phyloP scores from a whole-genome alignment of 2,888 invertebrate genomes.

The Phengaris alcon region DNA sequence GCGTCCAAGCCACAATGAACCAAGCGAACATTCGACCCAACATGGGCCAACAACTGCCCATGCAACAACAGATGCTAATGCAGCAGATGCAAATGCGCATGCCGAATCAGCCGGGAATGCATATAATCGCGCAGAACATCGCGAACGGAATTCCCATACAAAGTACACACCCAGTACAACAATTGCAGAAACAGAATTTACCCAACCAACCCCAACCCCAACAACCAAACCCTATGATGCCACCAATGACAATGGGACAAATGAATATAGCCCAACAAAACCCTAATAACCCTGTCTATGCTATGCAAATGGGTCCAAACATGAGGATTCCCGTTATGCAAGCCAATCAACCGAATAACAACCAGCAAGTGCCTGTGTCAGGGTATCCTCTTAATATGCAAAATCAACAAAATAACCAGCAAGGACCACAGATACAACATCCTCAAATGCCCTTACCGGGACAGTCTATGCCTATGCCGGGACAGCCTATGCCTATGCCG shows the following conservation, averaged over 20 bases:
- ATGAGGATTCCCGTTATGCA: conserved; percentile 68
- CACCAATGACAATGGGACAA: conserved; percentile 56
- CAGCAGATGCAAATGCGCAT: conserved; percentile 71
- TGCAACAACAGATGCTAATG: conserved; percentile 63
- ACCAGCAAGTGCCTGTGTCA: conserved; percentile 55
- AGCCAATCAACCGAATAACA: conserved; percentile 52
- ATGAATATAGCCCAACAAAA: conserved; percentile 54
- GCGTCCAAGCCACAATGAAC: conserved; percentile 51
- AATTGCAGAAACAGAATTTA: conserved; percentile 54
- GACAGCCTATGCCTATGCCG: conserved; percentile 53
- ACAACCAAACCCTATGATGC: conserved; percentile 47
- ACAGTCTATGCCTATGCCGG: conserved; percentile 52
- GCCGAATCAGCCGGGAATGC: conserved; percentile 58
- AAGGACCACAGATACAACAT: conserved; percentile 52
- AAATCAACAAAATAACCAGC: conserved; percentile 53
- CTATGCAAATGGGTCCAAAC: conserved; percentile 62
- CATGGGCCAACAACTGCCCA: conserved; percentile 54
- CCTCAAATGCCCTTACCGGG: conserved; percentile 52
- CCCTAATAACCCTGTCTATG: conserved; percentile 57
- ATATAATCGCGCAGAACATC: conserved; percentile 54
- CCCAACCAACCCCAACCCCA: conserved; percentile 58
- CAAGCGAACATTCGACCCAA: conserved; percentile 57
- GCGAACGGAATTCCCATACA: conserved; percentile 46
- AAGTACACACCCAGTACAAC: conserved; percentile 43
- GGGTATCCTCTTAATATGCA: conserved; percentile 58